phyloP scores from a whole-genome alignment of 2,797 vertebrate genomes.

The Merluccius polli region DNA sequence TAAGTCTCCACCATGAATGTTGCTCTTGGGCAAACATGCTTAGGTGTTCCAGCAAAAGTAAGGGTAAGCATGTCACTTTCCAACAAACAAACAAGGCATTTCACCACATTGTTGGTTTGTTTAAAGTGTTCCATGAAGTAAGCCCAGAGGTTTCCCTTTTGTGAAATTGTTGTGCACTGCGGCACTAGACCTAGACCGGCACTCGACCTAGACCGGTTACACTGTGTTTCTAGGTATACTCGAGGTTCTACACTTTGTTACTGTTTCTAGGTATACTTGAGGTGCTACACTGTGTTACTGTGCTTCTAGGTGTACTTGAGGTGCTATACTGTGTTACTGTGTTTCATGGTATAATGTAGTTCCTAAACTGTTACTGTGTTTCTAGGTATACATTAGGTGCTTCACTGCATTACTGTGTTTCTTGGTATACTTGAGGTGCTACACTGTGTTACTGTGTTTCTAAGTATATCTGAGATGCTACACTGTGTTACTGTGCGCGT shows the following conservation, averaged over 20 bases:
- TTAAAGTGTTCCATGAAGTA: too few species aligned
- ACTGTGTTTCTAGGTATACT: slow-evolving; percentile 78
- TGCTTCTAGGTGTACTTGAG: slow-evolving; percentile 40
- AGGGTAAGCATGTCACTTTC: background rate
- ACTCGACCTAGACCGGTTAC: too few species aligned
- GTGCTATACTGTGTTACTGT: slow-evolving; percentile 7
- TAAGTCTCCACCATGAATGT: slow-evolving; percentile 53
- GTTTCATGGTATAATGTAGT: slow-evolving; percentile 85
- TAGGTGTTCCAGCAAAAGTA: background rate
- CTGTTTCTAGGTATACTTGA: slow-evolving; percentile 83
- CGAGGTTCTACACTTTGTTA: slow-evolving; percentile 86
- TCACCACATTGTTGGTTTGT: too few species aligned
- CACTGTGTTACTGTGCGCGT: slow-evolving; percentile 88
- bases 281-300: slow-evolving; percentile 91
- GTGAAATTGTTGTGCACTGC: background rate
- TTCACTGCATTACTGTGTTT: slow-evolving; percentile 88
- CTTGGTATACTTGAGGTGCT: background rate
- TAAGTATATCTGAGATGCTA: slow-evolving; percentile 92
- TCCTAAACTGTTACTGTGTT: slow-evolving; percentile 86
- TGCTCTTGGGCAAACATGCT: background rate
- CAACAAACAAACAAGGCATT: too few species aligned
- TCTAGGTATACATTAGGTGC: slow-evolving; percentile 89
- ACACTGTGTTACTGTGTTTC: slow-evolving; percentile 12
- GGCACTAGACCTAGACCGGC: too few species aligned
- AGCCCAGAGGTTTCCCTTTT: too few species aligned